A percentile compares a stretch with the other conserved stretches of the same genome.
These are phyloP conservation scores for Mallotus villosus DNA, from an alignment of 2,797 vertebrate species.

Conservation along the genomic window DNA sequence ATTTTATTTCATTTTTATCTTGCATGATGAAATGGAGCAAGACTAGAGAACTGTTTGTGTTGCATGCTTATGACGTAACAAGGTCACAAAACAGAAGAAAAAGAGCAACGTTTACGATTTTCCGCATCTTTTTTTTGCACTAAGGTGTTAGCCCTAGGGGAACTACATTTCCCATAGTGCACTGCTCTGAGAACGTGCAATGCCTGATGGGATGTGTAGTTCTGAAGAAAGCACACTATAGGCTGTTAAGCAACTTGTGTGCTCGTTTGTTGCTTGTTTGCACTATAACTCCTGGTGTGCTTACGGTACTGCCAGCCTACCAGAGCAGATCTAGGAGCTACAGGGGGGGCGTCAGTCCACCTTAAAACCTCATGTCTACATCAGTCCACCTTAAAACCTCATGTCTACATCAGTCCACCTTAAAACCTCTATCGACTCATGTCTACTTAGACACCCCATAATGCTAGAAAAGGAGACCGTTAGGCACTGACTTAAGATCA, in stretches of 20 bases:
- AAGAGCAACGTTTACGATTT: constrained; percentile 51
- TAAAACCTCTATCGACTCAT: background rate
- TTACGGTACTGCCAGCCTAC: constrained; percentile 41
- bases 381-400: no score
- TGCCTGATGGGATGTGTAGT: constrained; percentile 34
- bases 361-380: background rate
- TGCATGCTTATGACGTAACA: constrained; percentile 52
- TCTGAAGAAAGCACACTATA: constrained; percentile 40
- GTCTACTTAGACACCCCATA: no score
- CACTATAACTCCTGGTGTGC: constrained; percentile 47
- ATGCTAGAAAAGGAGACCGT: background rate
- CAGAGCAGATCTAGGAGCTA: constrained; percentile 35
- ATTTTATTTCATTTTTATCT: constrained; percentile 16
- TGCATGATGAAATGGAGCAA: constrained; percentile 24
- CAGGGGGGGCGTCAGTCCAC: constrained; percentile 11
- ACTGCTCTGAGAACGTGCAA: constrained; percentile 34
- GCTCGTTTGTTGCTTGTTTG: no score
- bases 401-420: background rate
- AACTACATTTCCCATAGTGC: constrained; percentile 47
- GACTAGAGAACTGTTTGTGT: constrained; percentile 32
- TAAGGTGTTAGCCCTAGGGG: constrained; percentile 47
- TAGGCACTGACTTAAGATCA: constrained; percentile 8
- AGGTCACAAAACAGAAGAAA: constrained; percentile 43
- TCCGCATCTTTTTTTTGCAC: constrained; percentile 43
- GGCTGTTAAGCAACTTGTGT: constrained; percentile 35